Evolutionary conservation across 2,113 vertebrate genomes (phyloP).

Genomic region (Ifrita kowaldi): DNA sequence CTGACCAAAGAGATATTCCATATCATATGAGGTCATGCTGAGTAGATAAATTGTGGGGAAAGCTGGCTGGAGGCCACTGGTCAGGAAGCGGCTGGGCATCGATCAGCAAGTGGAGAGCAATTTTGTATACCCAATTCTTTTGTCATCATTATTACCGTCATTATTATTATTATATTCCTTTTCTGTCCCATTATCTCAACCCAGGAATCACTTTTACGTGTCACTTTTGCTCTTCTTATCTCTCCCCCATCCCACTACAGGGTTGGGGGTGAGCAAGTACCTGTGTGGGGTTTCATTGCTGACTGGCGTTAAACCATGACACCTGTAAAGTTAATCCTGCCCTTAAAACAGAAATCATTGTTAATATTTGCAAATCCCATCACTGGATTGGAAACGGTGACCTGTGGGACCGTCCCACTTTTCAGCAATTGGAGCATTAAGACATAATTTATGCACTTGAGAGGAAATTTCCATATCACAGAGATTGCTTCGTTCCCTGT

Average conservation of each 20-base stretch:
- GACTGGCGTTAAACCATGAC: background rate
- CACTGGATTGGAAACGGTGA: constrained; percentile 24
- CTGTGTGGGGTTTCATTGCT: accelerated
- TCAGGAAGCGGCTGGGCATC: too few relatives aligned
- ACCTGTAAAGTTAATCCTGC: constrained; percentile 28
- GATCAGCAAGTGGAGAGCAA: accelerated
- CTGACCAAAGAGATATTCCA: background rate
- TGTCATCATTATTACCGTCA: background rate
- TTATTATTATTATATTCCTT: background rate
- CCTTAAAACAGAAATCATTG: constrained; percentile 39
- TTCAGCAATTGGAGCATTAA: constrained; percentile 63
- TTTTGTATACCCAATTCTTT: background rate
- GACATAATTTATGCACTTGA: constrained; percentile 56
- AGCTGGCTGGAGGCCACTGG: background rate
- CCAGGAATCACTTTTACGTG: background rate
- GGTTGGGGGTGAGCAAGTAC: background rate
- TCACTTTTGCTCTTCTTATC: background rate
- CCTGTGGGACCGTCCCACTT: constrained; percentile 64
- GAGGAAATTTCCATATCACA: constrained; percentile 67
- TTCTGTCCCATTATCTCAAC: background rate
- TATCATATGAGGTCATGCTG: background rate
- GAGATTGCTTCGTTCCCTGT: constrained; percentile 11
- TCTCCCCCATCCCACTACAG: background rate
- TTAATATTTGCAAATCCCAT: constrained; percentile 63
- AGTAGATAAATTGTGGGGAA: background rate